Evolutionary conservation across 2,888 invertebrate species (phyloP).

Genomic region (Drosophila pseudotalamancana): DNA sequence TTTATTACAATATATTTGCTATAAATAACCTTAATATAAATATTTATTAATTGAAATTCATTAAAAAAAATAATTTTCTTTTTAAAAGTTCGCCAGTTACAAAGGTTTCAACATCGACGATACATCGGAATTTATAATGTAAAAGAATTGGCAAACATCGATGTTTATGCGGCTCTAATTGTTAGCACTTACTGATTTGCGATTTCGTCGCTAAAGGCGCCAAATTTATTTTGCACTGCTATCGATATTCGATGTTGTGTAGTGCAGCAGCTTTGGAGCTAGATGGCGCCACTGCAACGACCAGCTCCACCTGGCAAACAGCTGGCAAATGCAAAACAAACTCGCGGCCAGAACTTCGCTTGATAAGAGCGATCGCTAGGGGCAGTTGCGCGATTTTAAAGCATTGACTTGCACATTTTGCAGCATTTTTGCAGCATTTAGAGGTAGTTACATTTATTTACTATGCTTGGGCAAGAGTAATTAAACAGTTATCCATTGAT

Average conservation of each 20-base stretch:
- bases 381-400: slow-evolving; percentile 23
- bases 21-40: too few species aligned
- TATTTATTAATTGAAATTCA: too few species aligned
- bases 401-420: slow-evolving; percentile 10
- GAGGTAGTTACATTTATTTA: slow-evolving; percentile 30
- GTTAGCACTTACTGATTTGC: neutral
- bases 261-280: neutral
- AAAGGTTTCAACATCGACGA: too few species aligned
- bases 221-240: too few species aligned
- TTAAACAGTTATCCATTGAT: neutral
- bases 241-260: neutral
- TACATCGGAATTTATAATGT: too few species aligned
- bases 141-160: too few species aligned
- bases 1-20: too few species aligned
- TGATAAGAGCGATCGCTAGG: slow-evolving; percentile 55
- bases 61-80: too few species aligned
- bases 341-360: slow-evolving; percentile 28
- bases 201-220: neutral
- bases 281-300: slow-evolving; percentile 4
- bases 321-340: slow-evolving; percentile 58
- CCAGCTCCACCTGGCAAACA: slow-evolving; percentile 46
- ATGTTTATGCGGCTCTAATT: too few species aligned
- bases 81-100: too few species aligned
- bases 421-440: slow-evolving; percentile 33
- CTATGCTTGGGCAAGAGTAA: too few species aligned